phyloP scores from a whole-genome alignment of 1,140 invertebrate species.

The Zaprionus nigranus region DNA sequence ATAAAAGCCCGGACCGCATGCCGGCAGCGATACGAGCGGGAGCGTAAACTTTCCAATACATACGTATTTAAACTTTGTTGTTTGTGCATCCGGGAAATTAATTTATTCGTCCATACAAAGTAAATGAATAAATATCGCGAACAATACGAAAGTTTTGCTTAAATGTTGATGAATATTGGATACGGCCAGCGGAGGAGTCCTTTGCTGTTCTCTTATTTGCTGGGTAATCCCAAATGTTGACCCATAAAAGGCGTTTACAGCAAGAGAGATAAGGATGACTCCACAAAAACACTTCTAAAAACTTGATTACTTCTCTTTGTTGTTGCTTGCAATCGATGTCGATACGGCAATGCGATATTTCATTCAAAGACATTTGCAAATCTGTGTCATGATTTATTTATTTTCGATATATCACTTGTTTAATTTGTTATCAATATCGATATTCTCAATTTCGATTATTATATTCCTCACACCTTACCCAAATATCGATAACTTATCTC shows the following conservation, averaged over 20 bases:
- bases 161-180: conserved; percentile 17
- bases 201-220: not conserved
- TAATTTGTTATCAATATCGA: not conserved
- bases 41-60: conserved; percentile 39
- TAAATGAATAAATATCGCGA: conserved; percentile 61
- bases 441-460: too few relatives aligned
- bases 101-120: conserved; percentile 42
- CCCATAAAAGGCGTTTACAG: not conserved
- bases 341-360: too few relatives aligned
- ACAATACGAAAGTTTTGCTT: conserved; percentile 25
- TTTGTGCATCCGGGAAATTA: conserved; percentile 29
- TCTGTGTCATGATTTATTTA: too few relatives aligned
- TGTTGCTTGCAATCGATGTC: too few relatives aligned
- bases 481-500: not conserved
- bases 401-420: not conserved
- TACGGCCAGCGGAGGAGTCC: not conserved
- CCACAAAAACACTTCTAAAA: too few relatives aligned
- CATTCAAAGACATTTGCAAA: too few relatives aligned
- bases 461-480: not conserved
- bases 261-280: too few relatives aligned
- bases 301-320: too few relatives aligned
- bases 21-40: conserved; percentile 6
- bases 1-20: conserved; percentile 15
- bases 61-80: conserved; percentile 48
- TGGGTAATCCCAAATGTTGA: not conserved